These are phyloP conservation scores for Ooceraea biroi DNA, from an alignment of 1,140 invertebrate genomes.

Conservation along the genomic window DNA sequence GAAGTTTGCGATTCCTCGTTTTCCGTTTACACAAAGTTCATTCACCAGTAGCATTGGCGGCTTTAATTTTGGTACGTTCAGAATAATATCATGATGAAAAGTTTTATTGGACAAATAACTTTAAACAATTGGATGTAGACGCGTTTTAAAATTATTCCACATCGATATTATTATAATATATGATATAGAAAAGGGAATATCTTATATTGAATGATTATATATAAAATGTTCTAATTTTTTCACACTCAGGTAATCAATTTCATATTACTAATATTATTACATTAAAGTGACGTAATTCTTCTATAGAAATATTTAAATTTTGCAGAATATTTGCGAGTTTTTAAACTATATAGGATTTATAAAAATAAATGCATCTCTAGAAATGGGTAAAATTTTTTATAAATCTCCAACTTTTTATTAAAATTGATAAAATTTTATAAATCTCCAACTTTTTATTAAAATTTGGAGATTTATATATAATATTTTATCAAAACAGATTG, in stretches of 20 bases:
- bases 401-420: no score
- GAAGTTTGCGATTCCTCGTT: conserved; percentile 6
- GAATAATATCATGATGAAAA: background rate
- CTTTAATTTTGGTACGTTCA: conserved; percentile 16
- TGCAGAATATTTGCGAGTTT: background rate
- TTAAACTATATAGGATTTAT: no score
- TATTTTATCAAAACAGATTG: no score
- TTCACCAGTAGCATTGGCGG: conserved; percentile 9
- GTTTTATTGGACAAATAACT: background rate
- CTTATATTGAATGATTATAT: background rate
- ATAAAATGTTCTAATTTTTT: background rate
- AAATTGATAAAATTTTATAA: no score
- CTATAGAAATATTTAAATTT: background rate
- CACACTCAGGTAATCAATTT: no score
- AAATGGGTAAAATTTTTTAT: no score
- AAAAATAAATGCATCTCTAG: no score
- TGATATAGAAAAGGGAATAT: background rate
- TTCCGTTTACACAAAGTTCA: conserved; percentile 25
- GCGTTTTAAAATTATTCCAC: background rate
- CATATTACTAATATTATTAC: no score
- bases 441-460: no score
- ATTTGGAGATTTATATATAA: no score
- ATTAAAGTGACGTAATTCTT: no score
- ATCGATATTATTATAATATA: background rate
- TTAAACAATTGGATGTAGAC: conserved; percentile 4